phyloP scores from a whole-genome alignment of 2,113 vertebrate genomes.

The Microtus oregoni region DNA sequence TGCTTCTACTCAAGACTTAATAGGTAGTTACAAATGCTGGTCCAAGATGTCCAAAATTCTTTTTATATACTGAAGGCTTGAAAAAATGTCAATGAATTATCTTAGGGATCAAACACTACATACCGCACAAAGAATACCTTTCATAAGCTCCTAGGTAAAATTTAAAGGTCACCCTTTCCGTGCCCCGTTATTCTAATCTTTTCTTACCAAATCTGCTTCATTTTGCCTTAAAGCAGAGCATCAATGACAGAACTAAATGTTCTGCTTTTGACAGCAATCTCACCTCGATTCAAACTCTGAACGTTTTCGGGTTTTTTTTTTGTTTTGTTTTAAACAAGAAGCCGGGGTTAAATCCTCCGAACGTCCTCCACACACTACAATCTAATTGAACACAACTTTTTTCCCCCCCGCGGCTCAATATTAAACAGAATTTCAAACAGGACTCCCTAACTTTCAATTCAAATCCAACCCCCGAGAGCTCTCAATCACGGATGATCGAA shows the following conservation, averaged over 20 bases:
- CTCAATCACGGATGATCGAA: background rate
- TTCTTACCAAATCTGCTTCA: constrained; percentile 19
- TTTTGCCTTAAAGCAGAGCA: background rate
- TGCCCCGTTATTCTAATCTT: constrained; percentile 61
- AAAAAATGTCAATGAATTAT: constrained; percentile 21
- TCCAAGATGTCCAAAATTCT: constrained; percentile 4
- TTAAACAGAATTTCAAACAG: constrained; percentile 2
- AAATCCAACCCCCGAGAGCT: background rate
- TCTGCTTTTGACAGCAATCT: background rate
- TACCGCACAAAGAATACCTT: constrained; percentile 11
- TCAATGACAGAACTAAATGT: background rate
- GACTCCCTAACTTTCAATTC: constrained; percentile 24
- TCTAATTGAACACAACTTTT: constrained; percentile 51
- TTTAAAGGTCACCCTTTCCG: constrained; percentile 58
- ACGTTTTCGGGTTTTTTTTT: background rate
- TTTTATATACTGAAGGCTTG: background rate
- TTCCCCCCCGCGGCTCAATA: background rate
- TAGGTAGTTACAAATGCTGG: constrained; percentile 8
- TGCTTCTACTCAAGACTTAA: constrained; percentile 15
- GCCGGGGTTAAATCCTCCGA: constrained; percentile 16
- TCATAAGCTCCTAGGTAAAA: constrained; percentile 4
- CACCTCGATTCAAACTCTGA: constrained; percentile 7
- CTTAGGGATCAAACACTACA: background rate
- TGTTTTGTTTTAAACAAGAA: background rate
- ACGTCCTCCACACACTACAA: constrained; percentile 1